Base-by-base conservation (phyloP, 2,797 vertebrate genomes). In the Chromobotia macracanthus region DNA sequence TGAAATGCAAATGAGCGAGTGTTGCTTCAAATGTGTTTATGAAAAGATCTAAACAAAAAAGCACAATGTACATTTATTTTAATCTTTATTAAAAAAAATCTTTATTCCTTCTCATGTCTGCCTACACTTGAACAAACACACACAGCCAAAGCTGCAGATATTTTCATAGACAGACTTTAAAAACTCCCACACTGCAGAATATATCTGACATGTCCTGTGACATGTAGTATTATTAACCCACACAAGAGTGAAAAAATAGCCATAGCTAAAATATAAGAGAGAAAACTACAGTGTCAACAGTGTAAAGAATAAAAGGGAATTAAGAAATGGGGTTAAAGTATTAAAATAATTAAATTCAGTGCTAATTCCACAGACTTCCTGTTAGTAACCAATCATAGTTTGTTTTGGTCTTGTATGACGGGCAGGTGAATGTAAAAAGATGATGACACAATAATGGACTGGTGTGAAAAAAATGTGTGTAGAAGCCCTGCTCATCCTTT, bases 121-220 rank as follows among this genome's bases (percentile, higher is more conserved):
- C 64, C 64, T 76, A 56, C 74, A 76, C 64, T n/a, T n/a, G n/a
- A n/a, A 46, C 56, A 16, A 46, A 56, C 44, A 67, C 72, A 41
- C 63, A 8, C n/a, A 10, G 35, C 35, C 46, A 75, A 65, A 38
- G 31, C 61, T 19, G 18, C 64, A 31, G 48, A 65, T 65, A 41
- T 44, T 65, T 75, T 75, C 38, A 73, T 38, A 73, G 41, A 73
- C 31, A 56, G 68, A 65, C 61, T 65, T 75, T 55, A 65, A 1
- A 53, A 75, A 75, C 60, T 53, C 72, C 61, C 19, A 25, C 61
- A 41, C 19, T 55, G 1, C 31, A 55, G 53, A 66, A 38, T 23
- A 75, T 25, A 38, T 64, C 44, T 0, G 58, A 35, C 44, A 75
- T 3, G 44, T 25, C 60, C 0, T 65, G 8, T 38, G 61, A 38